phyloP scores from a whole-genome alignment of 2,113 vertebrate species.

The Pelodiscus sinensis region DNA sequence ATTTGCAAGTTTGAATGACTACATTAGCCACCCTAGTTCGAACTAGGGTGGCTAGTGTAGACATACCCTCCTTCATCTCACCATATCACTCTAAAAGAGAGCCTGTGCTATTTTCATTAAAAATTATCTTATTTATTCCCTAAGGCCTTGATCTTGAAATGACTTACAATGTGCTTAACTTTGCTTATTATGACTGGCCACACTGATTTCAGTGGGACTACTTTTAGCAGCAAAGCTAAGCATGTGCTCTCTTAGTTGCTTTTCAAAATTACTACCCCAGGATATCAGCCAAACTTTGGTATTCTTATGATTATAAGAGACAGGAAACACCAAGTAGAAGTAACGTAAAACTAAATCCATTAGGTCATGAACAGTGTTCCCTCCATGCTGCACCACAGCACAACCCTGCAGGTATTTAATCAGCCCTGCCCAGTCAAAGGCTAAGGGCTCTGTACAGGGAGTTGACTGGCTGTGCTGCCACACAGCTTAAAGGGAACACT shows the following conservation, averaged over 20 bases:
- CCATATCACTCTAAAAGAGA: neutral
- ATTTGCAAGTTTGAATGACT: too few species aligned
- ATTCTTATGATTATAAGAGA: neutral
- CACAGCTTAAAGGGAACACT: too few species aligned
- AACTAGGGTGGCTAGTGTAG: too few species aligned
- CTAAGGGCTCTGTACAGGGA: too few species aligned
- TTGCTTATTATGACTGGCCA: neutral
- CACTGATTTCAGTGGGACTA: neutral
- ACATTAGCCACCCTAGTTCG: too few species aligned
- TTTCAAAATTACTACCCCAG: neutral
- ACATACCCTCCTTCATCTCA: neutral
- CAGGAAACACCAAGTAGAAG: neutral
- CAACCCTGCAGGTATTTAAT: too few species aligned
- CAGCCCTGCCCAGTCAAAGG: too few species aligned
- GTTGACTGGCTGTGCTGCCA: too few species aligned
- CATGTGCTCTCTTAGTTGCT: neutral
- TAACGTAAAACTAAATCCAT: neutral
- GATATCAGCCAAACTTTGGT: neutral
- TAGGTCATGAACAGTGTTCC: too few species aligned
- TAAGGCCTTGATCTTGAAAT: neutral
- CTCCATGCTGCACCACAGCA: too few species aligned
- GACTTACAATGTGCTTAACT: neutral
- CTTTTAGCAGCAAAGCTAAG: neutral
- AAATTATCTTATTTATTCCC: neutral
- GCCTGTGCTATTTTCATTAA: fast-evolving